These are phyloP conservation scores for Drosophila austrosaltans DNA, from an alignment of 2,888 invertebrate species.

Conservation along the genomic window DNA sequence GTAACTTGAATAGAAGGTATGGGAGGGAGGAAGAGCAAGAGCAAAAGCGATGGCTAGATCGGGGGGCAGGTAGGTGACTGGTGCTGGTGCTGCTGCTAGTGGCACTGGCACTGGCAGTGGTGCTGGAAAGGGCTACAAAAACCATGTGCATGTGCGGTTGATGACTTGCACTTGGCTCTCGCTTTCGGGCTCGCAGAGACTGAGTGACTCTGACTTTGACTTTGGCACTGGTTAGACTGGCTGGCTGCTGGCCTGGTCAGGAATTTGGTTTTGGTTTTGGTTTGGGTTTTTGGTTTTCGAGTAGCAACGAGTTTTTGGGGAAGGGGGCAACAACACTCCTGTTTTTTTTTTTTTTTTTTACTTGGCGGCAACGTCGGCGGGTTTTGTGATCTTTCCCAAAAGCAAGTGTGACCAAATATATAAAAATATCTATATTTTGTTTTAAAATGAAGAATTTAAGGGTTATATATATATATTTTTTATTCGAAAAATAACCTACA, in stretches of 20 bases:
- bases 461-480: conserved; percentile 1
- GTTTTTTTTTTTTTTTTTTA: conserved; percentile 39
- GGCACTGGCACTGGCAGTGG: not conserved
- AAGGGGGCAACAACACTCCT: not conserved
- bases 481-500: not conserved
- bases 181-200: conserved; percentile 61
- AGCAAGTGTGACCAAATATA: conserved; percentile 39
- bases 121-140: conserved; percentile 1
- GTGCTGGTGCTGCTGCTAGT: too few relatives aligned
- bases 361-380: conserved; percentile 29
- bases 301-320: too few relatives aligned
- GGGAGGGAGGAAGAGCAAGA: not conserved
- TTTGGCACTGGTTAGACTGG: conserved; percentile 79
- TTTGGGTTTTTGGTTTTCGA: conserved; percentile 19
- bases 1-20: conserved; percentile 41
- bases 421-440: too few relatives aligned
- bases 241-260: conserved; percentile 38
- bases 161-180: conserved; percentile 70
- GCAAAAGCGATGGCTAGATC: too few relatives aligned
- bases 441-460: too few relatives aligned
- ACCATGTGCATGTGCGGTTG: conserved; percentile 58
- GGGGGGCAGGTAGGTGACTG: too few relatives aligned
- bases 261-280: conserved; percentile 40
- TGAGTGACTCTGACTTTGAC: conserved; percentile 75
- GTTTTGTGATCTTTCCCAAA: conserved; percentile 22